phyloP scores from a whole-genome alignment of 1,140 invertebrate genomes.

The Plodia interpunctella region DNA sequence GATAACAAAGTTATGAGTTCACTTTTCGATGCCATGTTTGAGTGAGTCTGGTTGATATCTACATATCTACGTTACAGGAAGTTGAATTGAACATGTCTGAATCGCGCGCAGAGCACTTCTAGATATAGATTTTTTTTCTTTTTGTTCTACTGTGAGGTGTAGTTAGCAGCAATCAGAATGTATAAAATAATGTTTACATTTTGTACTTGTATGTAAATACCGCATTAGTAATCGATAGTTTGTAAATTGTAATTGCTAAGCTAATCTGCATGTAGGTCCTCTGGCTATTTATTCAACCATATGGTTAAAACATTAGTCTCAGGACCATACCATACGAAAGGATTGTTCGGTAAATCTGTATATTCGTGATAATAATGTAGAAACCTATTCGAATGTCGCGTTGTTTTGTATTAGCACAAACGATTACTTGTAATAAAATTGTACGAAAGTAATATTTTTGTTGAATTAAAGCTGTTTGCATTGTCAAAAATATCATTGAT shows the following conservation, averaged over 20 bases:
- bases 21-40: no score
- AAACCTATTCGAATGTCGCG: constrained; percentile 24
- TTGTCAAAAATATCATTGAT: constrained; percentile 31
- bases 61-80: no score
- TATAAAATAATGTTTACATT: constrained; percentile 21
- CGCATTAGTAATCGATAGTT: constrained; percentile 13
- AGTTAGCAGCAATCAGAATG: constrained; percentile 9
- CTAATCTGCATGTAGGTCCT: not conserved
- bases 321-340: not conserved
- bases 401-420: constrained; percentile 43
- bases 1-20: no score
- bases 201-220: constrained; percentile 36
- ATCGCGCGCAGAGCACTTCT: no score
- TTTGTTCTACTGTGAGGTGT: not conserved
- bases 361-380: constrained; percentile 34
- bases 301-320: not conserved
- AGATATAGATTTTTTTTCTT: no score
- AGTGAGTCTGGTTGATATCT: no score
- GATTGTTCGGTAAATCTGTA: constrained; percentile 21
- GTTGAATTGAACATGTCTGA: no score
- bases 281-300: not conserved
- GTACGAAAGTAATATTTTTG: constrained; percentile 21
- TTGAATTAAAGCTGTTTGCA: constrained; percentile 32
- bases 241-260: constrained; percentile 11
- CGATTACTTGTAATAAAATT: constrained; percentile 22